Percentiles rank a stretch among this genome's conserved stretches.
These are phyloP conservation scores for Gymnoscopelus microlampas DNA, from an alignment of 2,797 vertebrate genomes.

Conservation along the genomic window DNA sequence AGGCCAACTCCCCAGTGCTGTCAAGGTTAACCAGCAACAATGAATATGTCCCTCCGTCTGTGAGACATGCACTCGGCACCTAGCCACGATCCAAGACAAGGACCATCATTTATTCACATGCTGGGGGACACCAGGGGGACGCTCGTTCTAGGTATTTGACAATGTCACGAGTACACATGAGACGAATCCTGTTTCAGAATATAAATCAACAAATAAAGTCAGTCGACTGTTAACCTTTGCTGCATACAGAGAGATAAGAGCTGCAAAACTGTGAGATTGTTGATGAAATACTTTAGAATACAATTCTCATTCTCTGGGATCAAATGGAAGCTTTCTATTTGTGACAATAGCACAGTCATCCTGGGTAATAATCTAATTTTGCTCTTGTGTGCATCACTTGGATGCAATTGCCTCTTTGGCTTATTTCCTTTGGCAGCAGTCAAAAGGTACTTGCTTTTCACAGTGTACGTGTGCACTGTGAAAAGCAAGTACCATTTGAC, in stretches of 20 bases:
- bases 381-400: not conserved
- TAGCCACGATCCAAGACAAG: constrained; percentile 27
- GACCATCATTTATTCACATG: constrained; percentile 49
- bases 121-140: constrained; percentile 28
- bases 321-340: not conserved
- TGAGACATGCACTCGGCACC: constrained; percentile 17
- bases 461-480: constrained; percentile 17
- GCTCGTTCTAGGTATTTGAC: constrained; percentile 46
- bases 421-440: constrained; percentile 26
- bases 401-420: constrained; percentile 14
- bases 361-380: not conserved
- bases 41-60: constrained; percentile 56
- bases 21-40: constrained; percentile 73
- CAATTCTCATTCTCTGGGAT: not conserved
- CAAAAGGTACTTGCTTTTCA: constrained; percentile 26
- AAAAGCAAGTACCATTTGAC: too few relatives aligned
- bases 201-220: constrained; percentile 10
- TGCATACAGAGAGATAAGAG: constrained; percentile 6
- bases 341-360: not conserved
- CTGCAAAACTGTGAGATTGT: not conserved
- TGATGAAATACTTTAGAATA: constrained; percentile 6
- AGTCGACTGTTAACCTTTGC: not conserved
- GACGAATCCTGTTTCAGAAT: constrained; percentile 41
- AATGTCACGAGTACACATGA: constrained; percentile 25
- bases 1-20: constrained; percentile 61